Percentiles rank a stretch among this genome's conserved stretches.
Evolutionary conservation across 2,113 vertebrate species (phyloP).

Genomic region (Carassius auratus): DNA sequence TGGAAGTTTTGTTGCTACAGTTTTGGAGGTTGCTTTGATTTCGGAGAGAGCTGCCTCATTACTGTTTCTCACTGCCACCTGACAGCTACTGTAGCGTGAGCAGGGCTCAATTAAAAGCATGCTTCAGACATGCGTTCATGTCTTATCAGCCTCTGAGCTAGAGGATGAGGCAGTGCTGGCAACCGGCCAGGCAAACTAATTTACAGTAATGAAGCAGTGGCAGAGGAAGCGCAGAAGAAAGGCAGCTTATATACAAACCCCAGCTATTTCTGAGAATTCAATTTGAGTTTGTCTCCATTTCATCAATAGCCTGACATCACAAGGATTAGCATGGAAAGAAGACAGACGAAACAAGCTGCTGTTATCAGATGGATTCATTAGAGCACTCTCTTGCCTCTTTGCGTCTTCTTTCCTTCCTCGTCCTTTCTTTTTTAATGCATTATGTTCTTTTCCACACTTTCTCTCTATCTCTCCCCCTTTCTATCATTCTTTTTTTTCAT

Average conservation of each 20-base stretch:
- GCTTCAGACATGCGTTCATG: constrained; percentile 20
- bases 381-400: neutral
- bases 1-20: neutral
- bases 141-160: constrained; percentile 51
- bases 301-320: constrained; percentile 30
- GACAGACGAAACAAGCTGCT: neutral
- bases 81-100: neutral
- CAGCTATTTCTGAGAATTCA: constrained; percentile 29
- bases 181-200: constrained; percentile 68
- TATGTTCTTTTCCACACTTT: no score
- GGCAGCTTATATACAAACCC: constrained; percentile 54
- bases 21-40: constrained; percentile 34
- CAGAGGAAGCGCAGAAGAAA: constrained; percentile 49
- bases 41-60: constrained; percentile 23
- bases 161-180: constrained; percentile 58
- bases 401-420: neutral
- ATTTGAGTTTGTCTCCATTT: constrained; percentile 34
- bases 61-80: neutral
- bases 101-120: constrained; percentile 35
- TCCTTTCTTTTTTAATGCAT: neutral
- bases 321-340: neutral
- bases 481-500: no score
- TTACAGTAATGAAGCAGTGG: constrained; percentile 71
- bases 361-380: neutral
- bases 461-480: no score